Evolutionary conservation across 1,140 invertebrate genomes (phyloP).

Genomic region (Samia ricini): DNA sequence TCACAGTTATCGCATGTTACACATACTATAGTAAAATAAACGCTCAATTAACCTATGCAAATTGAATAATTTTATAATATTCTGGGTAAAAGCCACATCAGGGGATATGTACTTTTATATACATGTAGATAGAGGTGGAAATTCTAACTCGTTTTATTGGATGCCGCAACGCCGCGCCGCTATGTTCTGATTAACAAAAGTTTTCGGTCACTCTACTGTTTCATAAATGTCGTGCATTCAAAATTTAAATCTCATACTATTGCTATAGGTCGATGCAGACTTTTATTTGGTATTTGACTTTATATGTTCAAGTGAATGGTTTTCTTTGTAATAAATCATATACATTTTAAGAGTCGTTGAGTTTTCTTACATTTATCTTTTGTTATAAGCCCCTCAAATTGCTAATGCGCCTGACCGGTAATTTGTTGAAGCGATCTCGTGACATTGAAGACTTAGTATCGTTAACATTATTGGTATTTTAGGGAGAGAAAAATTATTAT

Average conservation of each 20-base stretch:
- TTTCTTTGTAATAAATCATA: too few relatives aligned
- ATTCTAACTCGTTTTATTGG: constrained; percentile 53
- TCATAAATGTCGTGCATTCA: constrained; percentile 54
- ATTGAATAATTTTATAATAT: constrained; percentile 53
- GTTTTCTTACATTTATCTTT: too few relatives aligned
- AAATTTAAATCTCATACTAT: constrained; percentile 28
- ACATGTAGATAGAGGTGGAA: constrained; percentile 25
- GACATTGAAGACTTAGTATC: too few relatives aligned
- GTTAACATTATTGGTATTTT: too few relatives aligned
- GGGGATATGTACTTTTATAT: constrained; percentile 19
- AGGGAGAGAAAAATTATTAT: too few relatives aligned
- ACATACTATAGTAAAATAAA: constrained; percentile 20
- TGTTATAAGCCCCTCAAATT: too few relatives aligned
- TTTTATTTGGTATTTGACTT: not conserved
- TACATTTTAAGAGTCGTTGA: too few relatives aligned
- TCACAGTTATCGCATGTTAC: not conserved
- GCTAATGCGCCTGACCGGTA: too few relatives aligned
- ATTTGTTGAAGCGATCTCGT: too few relatives aligned
- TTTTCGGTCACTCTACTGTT: constrained; percentile 45
- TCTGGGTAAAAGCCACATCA: constrained; percentile 28
- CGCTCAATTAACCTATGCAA: constrained; percentile 45
- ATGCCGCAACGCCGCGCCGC: constrained; percentile 31
- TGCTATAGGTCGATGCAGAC: not conserved
- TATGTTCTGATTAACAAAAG: constrained; percentile 66
- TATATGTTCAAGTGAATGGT: too few relatives aligned